Base-by-base conservation (phyloP, 2,888 invertebrate species). In the Cetonia aurata region DNA sequence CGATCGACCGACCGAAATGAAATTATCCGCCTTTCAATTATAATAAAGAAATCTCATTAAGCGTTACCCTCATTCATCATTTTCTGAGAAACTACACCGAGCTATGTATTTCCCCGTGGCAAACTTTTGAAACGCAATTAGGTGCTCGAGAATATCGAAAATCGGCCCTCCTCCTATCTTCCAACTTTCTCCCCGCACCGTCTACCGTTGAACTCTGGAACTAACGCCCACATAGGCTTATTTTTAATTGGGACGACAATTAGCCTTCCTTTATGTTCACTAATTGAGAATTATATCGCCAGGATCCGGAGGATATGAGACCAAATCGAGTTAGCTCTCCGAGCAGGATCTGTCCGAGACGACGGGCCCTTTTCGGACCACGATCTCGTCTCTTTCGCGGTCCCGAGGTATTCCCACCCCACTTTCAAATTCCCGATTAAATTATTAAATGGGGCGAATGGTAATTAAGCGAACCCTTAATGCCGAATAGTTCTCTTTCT, bases 231-330 rank as follows among this genome's bases (percentile, higher is more conserved):
- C 48, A 33, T 48, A 48, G 33, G 48, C 33, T 62, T 62, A 62
- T 62, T 62, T 62, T 62, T 50, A 62, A 62, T 62, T 62, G 48
- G 62, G 6, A 48, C 48, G 62, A 62, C 48, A 62, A 62, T 62
- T 62, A 62, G 62, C 48, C 15, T 9, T 62, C 62, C 48, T 62
- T 62, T 62, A 48, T 62, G 48, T 15, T 62, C 62, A n/a, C 48
- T 62, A 62, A 62, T 62, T 62, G 62, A 42, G 62, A 62, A 62
- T 62, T 62, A 62, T 48, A 62, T 62, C 48, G 48, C 62, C 15
- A 17, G 13, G 31, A 62, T 37, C 48, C 60, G 48, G 48, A 50
- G 19, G 48, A 50, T 62, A 50, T 33, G 31, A 60, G 44, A 25
- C 25, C 31, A 13, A 62, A 62, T 62, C 48, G 17, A 48, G 48